Conservation (phyloP, 1,140 invertebrate genomes). For the Trichonephila inaurata region DNA sequence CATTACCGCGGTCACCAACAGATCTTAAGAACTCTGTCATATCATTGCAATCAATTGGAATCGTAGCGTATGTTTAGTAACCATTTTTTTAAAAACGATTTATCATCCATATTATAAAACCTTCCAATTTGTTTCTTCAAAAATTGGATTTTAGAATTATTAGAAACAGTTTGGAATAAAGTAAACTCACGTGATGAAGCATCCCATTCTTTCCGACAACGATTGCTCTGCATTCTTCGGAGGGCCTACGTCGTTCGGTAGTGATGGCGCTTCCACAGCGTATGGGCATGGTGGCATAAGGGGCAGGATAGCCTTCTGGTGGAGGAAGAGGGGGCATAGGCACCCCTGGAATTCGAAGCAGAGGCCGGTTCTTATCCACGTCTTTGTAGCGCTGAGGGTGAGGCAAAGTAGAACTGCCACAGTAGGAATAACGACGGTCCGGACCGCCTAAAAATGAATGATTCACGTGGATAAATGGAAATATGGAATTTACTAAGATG, state of each 20-base stretch:
- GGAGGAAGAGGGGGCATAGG: conserved; percentile 72
- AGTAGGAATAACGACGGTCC: conserved; percentile 74
- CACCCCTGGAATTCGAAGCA: conserved; percentile 50
- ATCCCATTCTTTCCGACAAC: conserved; percentile 63
- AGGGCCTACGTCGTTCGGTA: conserved; percentile 5
- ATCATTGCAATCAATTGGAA: too few relatives aligned
- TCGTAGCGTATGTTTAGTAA: too few relatives aligned
- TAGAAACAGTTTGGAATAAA: not conserved
- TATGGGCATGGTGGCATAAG: conserved; percentile 78
- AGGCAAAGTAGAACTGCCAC: conserved; percentile 76
- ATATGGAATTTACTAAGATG: too few relatives aligned
- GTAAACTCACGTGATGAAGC: conserved; percentile 71
- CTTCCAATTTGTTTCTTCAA: too few relatives aligned
- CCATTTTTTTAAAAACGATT: too few relatives aligned
- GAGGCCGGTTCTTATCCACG: conserved; percentile 71
- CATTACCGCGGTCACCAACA: too few relatives aligned
- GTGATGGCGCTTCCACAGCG: conserved; percentile 36
- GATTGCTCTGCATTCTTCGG: conserved; percentile 61
- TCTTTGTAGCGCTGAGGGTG: conserved; percentile 71
- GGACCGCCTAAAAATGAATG: conserved; percentile 50
- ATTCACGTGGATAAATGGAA: too few relatives aligned
- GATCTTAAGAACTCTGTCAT: too few relatives aligned
- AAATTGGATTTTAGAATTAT: too few relatives aligned
- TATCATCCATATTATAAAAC: too few relatives aligned
- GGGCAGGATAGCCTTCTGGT: conserved; percentile 73